phyloP scores from a whole-genome alignment of 2,797 vertebrate species.

The Sebastes taczanowskii region DNA sequence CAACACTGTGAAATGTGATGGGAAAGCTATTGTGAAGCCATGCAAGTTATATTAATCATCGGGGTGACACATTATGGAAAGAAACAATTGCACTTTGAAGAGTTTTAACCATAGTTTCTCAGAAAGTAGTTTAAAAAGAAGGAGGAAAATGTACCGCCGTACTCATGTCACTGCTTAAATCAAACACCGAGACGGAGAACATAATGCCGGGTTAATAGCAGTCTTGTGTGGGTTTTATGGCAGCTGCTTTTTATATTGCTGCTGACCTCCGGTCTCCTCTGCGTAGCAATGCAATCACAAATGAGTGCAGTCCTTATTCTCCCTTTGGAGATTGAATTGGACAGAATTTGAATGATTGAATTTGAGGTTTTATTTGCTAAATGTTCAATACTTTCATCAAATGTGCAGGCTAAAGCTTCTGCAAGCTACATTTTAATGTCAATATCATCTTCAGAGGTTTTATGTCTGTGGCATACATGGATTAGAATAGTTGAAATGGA shows the following conservation, averaged over 20 bases:
- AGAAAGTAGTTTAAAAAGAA: constrained; percentile 11
- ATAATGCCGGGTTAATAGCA: constrained; percentile 31
- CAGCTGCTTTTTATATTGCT: constrained; percentile 26
- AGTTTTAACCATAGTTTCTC: constrained; percentile 42
- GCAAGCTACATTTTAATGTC: background rate
- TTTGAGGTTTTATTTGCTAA: constrained; percentile 31
- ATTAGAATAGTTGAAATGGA: background rate
- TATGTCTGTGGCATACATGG: background rate
- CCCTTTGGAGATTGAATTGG: constrained; percentile 7
- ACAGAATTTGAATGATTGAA: constrained; percentile 26
- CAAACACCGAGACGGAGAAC: background rate
- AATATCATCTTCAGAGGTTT: background rate
- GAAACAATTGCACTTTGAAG: constrained; percentile 49
- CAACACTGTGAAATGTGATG: constrained; percentile 68
- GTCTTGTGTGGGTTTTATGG: background rate
- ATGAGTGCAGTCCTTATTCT: constrained; percentile 9
- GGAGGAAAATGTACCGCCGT: background rate
- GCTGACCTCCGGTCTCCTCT: constrained; percentile 11
- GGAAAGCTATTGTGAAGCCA: constrained; percentile 71
- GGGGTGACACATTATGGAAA: constrained; percentile 50
- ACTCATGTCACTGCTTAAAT: constrained; percentile 23
- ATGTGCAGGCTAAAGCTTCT: constrained; percentile 6
- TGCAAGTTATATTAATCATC: constrained; percentile 71
- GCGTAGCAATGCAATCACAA: constrained; percentile 24
- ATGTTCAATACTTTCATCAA: constrained; percentile 14